Evolutionary conservation across 2,113 vertebrate genomes (phyloP).

Genomic region (Odocoileus hemionus): DNA sequence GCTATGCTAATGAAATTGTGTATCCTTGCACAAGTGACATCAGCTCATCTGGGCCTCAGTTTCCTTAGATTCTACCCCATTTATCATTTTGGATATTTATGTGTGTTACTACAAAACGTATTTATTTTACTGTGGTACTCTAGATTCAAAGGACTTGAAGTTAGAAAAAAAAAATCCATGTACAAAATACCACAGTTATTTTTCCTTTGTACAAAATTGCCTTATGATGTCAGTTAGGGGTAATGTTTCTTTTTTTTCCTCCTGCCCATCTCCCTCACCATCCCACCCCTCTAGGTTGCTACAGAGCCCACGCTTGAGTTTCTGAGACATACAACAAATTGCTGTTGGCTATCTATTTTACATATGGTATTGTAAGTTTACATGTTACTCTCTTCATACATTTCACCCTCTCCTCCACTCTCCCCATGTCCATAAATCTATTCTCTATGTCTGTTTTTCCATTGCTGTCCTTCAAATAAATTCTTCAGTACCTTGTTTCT

Average conservation of each 20-base stretch:
- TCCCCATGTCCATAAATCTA: not conserved
- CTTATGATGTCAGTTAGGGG: not conserved
- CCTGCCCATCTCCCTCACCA: accelerated
- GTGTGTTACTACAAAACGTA: not conserved
- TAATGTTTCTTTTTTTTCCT: not conserved
- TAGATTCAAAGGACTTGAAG: not conserved
- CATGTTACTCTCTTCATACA: not conserved
- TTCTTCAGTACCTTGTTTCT: not conserved
- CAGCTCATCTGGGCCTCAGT: not conserved
- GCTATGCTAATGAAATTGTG: not conserved
- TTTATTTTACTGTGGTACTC: not conserved
- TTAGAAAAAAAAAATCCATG: not conserved
- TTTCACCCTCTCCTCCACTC: not conserved
- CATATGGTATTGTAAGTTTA: not conserved
- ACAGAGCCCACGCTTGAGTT: not conserved
- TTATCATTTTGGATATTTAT: not conserved
- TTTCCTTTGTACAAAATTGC: not conserved
- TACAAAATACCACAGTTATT: not conserved
- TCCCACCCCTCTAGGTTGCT: not conserved
- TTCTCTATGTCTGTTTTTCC: not conserved
- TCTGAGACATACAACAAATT: not conserved
- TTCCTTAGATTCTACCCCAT: not conserved
- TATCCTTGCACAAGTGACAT: not conserved
- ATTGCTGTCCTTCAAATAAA: not conserved
- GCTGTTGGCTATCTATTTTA: not conserved